phyloP scores from a whole-genome alignment of 37 sponge, comb jelly and placozoan species.

The Hexactinellida sp. region DNA sequence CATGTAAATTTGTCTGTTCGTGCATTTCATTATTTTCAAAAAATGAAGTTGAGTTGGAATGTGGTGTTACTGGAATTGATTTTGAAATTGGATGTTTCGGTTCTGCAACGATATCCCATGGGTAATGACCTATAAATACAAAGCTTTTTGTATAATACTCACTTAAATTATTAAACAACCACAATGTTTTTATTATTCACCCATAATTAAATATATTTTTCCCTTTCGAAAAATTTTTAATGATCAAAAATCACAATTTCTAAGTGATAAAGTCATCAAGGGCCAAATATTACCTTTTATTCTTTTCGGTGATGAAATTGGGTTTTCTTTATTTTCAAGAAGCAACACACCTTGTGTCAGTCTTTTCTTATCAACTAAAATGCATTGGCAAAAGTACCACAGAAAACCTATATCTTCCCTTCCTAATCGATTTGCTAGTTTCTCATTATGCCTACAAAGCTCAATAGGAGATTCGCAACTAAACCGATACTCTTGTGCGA shows the following conservation, averaged over 20 bases:
- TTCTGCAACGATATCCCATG: neutral
- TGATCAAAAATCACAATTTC: too few species aligned
- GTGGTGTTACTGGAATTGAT: neutral
- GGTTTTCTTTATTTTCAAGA: neutral
- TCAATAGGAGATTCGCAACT: neutral
- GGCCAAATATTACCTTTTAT: neutral
- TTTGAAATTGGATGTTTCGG: neutral
- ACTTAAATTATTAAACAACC: too few species aligned
- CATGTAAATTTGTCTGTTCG: neutral
- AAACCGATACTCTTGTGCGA: neutral
- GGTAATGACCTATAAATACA: neutral
- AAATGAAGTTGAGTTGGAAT: neutral
- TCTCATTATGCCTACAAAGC: neutral
- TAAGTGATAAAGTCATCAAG: too few species aligned
- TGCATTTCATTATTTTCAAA: neutral
- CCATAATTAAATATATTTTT: too few species aligned
- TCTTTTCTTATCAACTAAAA: neutral
- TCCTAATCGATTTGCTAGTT: neutral
- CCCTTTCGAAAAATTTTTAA: too few species aligned
- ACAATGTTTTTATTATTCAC: too few species aligned
- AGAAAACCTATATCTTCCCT: neutral
- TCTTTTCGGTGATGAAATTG: neutral
- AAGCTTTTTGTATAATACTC: neutral
- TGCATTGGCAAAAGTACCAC: neutral
- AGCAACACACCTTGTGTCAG: neutral